Evolutionary conservation across 2,888 invertebrate genomes (phyloP), one percentile per base, ranked within the genome.

Genomic region (Anthrax anthrax): DNA sequence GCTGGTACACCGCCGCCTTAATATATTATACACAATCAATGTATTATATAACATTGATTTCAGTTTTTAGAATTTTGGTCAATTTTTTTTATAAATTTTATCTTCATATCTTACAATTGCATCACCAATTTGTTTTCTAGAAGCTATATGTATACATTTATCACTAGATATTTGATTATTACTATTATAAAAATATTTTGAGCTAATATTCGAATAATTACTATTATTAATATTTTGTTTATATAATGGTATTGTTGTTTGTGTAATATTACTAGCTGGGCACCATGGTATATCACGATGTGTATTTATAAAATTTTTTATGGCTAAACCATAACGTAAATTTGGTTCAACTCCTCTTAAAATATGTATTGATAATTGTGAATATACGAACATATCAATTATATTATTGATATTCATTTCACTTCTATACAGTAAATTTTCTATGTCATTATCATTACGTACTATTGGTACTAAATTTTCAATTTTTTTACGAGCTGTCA

Each of bases 291-390:
- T 51, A 12, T 48, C 45, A 16, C 37, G 27, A 32, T 14, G 17
- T 37, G 6, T 27, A 4, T 13, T 46, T 14, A 38, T 29, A 36
- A 16, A 36, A 36, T 58, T 61, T 38, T 62, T 60, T 19, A 69
- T 60, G 43, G 81, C 69, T 57, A 77, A 76, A 37, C 69, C 69
- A 47, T 60, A 65, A 19, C 69, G 60, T 36, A 90, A 68, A 53
- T 80, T 80, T 42, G 89, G 88, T 62, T 91, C 92, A 9, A 84
- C 81, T 23, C 84, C 86, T 45, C 87, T 74, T 61, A 89, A 73
- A 39, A 81, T 74, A 64, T 86, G 87, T 46, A 85, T 63, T 47
- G 78, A 70, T 27, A 69, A 60, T 53, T 76, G 72, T 43, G 76
- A 72, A 37, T 75, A 70, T 10, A 84, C 69, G 58, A 88, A 86